Evolutionary conservation across 2,797 vertebrate genomes (phyloP), one percentile per base, ranked within the genome.

Genomic region (Cynodonichthys magdalenae): DNA sequence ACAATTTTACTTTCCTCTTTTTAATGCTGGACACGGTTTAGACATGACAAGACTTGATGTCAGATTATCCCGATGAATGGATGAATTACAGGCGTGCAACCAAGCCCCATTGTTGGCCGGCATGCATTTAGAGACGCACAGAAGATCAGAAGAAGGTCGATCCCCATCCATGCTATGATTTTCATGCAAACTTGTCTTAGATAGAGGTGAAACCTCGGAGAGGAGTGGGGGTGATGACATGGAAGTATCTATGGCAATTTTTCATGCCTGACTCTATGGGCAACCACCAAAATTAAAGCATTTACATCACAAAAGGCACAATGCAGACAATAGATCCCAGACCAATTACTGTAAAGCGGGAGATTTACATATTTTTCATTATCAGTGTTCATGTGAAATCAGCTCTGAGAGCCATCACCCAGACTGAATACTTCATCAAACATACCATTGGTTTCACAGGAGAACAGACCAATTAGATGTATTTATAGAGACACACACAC

Each of bases 271-370:
- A 69, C 66, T 67, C 81, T 75, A 59, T 11, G 47, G 54, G 28
- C 71, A 81, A 80, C 71, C 84, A 2, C 82, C 74, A 77, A 66
- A 83, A 80, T 70, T 78, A 54, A 74, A 62, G 0, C 2, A 92
- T 92, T 93, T 90, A 84, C 92, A 93, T 92, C 63, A 92, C 87
- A 93, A 93, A 90, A 82, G 75, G 31, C 56, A 85, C 79, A 89
- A 87, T 72, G 69, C 79, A 81, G 73, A 88, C 87, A 85, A 86
- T 88, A 73, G 74, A 29, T 59, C 80, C 83, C 75, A 66, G 77
- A 82, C 81, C 75, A 87, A 90, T 92, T 91, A 91, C 90, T 90
- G 89, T 90, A 90, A 86, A 90, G 55, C 84, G 77, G 76, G 67
- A 67, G 81, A 80, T 93, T 88, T 87, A 87, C 86, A 91, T 91